Conservation (phyloP, 2,113 vertebrate genomes). For the Heterotilapia buettikoferi region DNA sequence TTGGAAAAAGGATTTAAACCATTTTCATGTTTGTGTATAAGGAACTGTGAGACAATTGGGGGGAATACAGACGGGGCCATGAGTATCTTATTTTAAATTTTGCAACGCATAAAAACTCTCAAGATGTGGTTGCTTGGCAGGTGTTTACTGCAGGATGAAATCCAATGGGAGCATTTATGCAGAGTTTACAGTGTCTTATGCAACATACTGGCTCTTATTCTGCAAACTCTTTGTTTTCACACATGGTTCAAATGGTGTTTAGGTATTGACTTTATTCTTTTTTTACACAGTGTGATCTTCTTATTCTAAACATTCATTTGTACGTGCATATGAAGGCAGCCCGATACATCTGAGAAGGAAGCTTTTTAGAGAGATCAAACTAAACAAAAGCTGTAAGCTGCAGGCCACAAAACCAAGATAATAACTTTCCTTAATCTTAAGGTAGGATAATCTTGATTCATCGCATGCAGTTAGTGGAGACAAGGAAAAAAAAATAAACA, state of each 20-base stretch:
- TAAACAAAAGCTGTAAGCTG: not conserved
- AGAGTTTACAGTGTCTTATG: not conserved
- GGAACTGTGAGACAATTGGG: not conserved
- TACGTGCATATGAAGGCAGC: accelerated
- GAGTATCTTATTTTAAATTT: not conserved
- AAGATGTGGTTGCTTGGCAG: not conserved
- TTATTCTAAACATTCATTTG: not conserved
- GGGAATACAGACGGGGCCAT: not conserved
- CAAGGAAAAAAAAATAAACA: not conserved
- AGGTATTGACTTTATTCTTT: accelerated
- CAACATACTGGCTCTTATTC: not conserved
- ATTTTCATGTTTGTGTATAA: not conserved
- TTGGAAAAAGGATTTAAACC: not conserved
- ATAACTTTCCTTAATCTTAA: not conserved
- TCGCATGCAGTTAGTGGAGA: accelerated
- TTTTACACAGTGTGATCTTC: accelerated
- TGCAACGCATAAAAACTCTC: not conserved
- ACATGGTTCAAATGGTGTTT: not conserved
- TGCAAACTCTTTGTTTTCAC: not conserved
- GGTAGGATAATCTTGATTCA: not conserved
- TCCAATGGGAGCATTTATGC: not conserved
- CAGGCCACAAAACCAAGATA: not conserved
- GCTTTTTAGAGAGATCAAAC: not conserved
- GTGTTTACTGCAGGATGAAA: not conserved
- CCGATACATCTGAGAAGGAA: not conserved